phyloP scores from a whole-genome alignment of 2,888 invertebrate species.

The Eristalinus aeneus region DNA sequence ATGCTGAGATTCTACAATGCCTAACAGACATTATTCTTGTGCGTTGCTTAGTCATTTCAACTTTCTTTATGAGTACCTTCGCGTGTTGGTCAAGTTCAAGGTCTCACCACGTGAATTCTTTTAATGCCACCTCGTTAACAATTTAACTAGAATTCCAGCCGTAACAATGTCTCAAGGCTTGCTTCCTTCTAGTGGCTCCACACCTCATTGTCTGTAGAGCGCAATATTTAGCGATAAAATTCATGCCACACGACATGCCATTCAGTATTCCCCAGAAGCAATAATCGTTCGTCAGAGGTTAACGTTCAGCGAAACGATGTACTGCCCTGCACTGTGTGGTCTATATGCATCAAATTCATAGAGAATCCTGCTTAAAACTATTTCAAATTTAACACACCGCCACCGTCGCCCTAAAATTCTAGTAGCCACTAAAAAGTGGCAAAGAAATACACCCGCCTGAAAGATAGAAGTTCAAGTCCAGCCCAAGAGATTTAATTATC shows the following conservation, averaged over 20 bases:
- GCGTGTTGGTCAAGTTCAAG: background rate
- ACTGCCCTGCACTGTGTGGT: background rate
- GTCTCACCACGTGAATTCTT: background rate
- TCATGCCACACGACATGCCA: background rate
- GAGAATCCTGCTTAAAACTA: background rate
- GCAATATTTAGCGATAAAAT: background rate
- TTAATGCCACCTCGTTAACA: background rate
- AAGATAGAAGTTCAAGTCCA: background rate
- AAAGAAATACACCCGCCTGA: background rate
- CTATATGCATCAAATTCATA: background rate
- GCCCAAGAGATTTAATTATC: background rate
- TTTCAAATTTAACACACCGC: conserved; percentile 9
- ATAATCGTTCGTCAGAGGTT: background rate
- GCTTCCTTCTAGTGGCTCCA: background rate
- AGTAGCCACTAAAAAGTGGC: background rate
- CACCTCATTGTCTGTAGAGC: background rate
- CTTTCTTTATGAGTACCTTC: too few relatives aligned
- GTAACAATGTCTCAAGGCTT: background rate
- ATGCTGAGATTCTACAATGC: too few relatives aligned
- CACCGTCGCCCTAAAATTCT: conserved; percentile 4
- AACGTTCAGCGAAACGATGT: background rate
- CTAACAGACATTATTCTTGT: too few relatives aligned
- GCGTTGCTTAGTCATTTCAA: too few relatives aligned
- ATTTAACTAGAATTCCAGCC: background rate
- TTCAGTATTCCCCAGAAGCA: background rate